Conservation (phyloP, 2,797 vertebrate genomes). For the Schizopygopsis pylzovi region DNA sequence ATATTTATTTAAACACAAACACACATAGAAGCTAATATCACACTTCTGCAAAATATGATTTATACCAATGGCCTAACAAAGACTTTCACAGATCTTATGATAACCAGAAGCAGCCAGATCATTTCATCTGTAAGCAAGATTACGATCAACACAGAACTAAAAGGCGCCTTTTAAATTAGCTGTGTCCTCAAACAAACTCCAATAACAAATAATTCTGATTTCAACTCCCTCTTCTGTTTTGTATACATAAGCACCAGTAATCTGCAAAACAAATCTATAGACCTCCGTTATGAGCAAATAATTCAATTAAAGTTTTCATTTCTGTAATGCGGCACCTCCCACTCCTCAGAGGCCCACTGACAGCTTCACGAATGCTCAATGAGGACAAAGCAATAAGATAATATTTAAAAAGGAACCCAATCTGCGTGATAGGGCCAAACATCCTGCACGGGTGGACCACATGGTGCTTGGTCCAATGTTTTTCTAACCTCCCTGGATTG, state of each 20-base stretch:
- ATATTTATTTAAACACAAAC: neutral
- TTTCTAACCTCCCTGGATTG: conserved; percentile 56
- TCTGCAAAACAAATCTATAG: conserved; percentile 50
- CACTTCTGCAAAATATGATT: neutral
- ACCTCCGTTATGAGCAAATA: conserved; percentile 52
- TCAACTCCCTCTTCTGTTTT: conserved; percentile 9
- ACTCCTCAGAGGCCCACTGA: conserved; percentile 41
- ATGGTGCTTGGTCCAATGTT: conserved; percentile 49
- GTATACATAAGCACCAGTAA: conserved; percentile 38
- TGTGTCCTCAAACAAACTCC: conserved; percentile 7
- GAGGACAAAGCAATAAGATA: conserved; percentile 55
- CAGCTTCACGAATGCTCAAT: conserved; percentile 31
- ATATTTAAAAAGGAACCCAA: conserved; percentile 64
- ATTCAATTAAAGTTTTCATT: conserved; percentile 57
- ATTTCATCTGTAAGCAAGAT: neutral
- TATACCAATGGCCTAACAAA: neutral
- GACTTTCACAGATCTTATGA: neutral
- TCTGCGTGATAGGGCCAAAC: conserved; percentile 55
- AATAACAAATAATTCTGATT: conserved; percentile 27
- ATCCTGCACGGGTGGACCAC: conserved; percentile 54
- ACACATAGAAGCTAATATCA: neutral
- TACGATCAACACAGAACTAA: neutral
- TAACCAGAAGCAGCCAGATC: conserved; percentile 5
- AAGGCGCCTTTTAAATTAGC: conserved; percentile 16
- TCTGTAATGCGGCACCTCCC: conserved; percentile 39